These are phyloP conservation scores for Pelobates fuscus DNA, from an alignment of 2,113 vertebrate species.

Conservation along the genomic window DNA sequence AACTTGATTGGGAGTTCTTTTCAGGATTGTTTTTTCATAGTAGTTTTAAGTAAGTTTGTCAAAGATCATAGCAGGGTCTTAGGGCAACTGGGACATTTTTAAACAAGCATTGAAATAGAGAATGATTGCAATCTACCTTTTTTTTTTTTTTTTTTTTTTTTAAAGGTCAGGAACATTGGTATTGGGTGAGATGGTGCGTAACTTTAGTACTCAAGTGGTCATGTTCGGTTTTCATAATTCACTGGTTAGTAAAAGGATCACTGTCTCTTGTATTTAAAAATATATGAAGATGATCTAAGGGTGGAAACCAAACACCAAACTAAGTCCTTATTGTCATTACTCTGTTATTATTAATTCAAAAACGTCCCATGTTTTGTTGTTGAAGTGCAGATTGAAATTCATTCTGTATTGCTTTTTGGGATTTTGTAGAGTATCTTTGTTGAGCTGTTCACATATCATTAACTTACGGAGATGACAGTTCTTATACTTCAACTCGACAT, in stretches of 20 bases:
- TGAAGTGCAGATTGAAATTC: slow-evolving; percentile 58
- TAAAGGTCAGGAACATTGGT: too few relatives aligned
- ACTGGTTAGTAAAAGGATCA: slow-evolving; percentile 9
- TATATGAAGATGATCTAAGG: slow-evolving; percentile 58
- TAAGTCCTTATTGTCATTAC: slow-evolving; percentile 37
- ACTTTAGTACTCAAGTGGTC: neutral
- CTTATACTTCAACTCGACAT: neutral
- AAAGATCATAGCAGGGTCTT: too few relatives aligned
- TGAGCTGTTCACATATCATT: neutral
- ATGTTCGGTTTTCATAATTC: neutral
- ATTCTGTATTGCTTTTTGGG: neutral
- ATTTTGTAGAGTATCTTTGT: neutral
- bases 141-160: too few relatives aligned
- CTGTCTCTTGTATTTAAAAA: slow-evolving; percentile 61
- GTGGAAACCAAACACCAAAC: neutral
- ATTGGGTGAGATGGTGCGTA: too few relatives aligned
- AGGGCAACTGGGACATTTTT: too few relatives aligned
- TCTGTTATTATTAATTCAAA: slow-evolving; percentile 68
- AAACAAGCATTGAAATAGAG: too few relatives aligned
- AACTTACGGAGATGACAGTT: neutral
- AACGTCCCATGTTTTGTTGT: slow-evolving; percentile 57
- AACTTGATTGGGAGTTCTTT: too few relatives aligned
- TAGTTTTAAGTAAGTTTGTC: too few relatives aligned
- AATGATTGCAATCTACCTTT: too few relatives aligned
- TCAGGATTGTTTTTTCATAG: too few relatives aligned